A percentile compares a stretch with the other conserved stretches of the same genome.
These are phyloP conservation scores for Oreohelix idahoensis DNA, from an alignment of 1,140 invertebrate genomes.

Conservation along the genomic window DNA sequence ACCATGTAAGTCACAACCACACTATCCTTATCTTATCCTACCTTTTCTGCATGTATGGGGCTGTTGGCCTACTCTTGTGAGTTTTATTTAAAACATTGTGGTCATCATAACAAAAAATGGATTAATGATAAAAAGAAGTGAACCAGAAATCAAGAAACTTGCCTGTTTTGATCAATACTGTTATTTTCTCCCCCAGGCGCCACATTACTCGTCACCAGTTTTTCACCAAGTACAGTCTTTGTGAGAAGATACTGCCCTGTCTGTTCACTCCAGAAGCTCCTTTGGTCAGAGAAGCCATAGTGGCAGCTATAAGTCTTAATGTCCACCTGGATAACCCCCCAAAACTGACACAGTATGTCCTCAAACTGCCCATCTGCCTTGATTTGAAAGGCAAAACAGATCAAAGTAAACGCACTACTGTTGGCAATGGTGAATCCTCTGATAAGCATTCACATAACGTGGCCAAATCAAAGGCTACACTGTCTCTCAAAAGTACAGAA, in stretches of 20 bases:
- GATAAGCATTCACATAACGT: neutral
- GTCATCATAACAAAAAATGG: too few species aligned
- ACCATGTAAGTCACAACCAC: too few species aligned
- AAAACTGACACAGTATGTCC: neutral
- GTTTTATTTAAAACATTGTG: too few species aligned
- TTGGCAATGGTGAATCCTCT: neutral
- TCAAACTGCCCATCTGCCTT: constrained; percentile 1
- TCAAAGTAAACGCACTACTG: neutral
- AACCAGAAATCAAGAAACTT: too few species aligned
- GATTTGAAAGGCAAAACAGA: neutral
- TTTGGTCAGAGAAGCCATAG: constrained; percentile 16
- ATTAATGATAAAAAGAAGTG: too few species aligned
- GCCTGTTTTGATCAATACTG: too few species aligned
- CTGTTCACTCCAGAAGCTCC: constrained; percentile 21
- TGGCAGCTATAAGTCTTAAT: constrained; percentile 12
- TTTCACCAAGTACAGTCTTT: neutral
- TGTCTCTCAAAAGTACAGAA: neutral
- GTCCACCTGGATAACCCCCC: neutral
- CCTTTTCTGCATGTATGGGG: too few species aligned
- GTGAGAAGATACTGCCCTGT: neutral
- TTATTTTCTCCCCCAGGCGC: neutral
- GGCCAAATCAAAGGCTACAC: neutral
- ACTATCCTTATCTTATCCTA: too few species aligned
- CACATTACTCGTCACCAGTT: neutral
- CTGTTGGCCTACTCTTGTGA: too few species aligned